Percentiles rank a stretch among this genome's conserved stretches.
phyloP scores from a whole-genome alignment of 2,888 invertebrate genomes.

The Cyclophora albipunctata region DNA sequence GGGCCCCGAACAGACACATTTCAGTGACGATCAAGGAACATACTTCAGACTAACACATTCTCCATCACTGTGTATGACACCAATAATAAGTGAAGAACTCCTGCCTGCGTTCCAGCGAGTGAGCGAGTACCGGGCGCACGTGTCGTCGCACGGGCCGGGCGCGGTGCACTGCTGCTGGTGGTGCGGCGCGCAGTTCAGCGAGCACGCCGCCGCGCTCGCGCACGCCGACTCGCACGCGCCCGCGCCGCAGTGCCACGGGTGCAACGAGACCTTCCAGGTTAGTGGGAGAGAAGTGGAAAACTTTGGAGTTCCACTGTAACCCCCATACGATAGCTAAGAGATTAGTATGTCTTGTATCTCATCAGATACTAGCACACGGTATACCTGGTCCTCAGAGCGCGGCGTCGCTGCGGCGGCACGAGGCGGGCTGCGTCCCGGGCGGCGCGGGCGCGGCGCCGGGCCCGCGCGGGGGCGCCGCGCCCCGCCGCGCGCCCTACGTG shows the following conservation, averaged over 20 bases:
- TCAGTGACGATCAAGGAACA: no score
- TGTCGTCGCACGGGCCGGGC: conserved; percentile 32
- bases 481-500: conserved; percentile 51
- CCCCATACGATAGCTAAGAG: no score
- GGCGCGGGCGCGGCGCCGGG: conserved; percentile 13
- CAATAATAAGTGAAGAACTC: no score
- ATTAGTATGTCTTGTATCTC: no score
- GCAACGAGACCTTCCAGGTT: conserved; percentile 35
- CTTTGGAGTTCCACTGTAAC: no score
- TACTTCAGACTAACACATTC: no score
- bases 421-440: conserved; percentile 15
- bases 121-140: conserved; percentile 44
- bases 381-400: conserved; percentile 18
- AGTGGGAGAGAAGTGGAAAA: no score
- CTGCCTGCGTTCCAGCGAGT: conserved; percentile 28
- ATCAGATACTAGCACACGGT: no score
- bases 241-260: conserved; percentile 34
- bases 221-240: conserved; percentile 31
- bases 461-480: conserved; percentile 37
- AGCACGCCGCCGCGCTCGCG: conserved; percentile 28
- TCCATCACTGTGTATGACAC: no score
- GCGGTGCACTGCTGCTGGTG: conserved; percentile 61
- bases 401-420: conserved; percentile 33
- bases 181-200: conserved; percentile 53
- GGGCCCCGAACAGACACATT: no score